Percentiles rank a stretch among this genome's conserved stretches.
phyloP scores from a whole-genome alignment of 2,888 invertebrate species.

The Apamea monoglypha region DNA sequence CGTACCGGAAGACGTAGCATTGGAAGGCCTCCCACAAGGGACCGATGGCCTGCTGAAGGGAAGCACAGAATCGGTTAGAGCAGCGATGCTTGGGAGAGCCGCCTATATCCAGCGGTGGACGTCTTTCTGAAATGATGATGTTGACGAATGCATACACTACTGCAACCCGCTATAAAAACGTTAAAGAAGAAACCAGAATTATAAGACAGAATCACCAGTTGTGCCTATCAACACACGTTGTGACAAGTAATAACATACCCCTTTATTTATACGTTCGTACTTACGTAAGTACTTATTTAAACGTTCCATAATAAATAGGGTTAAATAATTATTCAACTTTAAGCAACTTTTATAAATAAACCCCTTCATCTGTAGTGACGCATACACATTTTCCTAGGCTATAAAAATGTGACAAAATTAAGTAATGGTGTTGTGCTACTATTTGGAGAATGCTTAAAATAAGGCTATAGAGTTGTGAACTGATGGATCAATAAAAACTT shows the following conservation, averaged over 20 bases:
- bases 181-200: background rate
- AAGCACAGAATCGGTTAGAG: too few relatives aligned
- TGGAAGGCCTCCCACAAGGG: too few relatives aligned
- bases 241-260: background rate
- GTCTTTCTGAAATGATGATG: too few relatives aligned
- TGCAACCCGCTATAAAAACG: background rate
- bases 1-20: too few relatives aligned
- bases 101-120: too few relatives aligned
- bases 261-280: background rate
- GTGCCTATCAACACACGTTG: background rate
- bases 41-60: too few relatives aligned
- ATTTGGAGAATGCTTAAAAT: background rate
- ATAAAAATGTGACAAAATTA: background rate
- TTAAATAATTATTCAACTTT: too few relatives aligned
- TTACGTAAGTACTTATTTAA: too few relatives aligned
- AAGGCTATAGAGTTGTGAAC: background rate
- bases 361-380: background rate
- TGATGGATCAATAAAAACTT: background rate
- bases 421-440: too few relatives aligned
- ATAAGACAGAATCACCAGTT: background rate
- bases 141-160: background rate
- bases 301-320: background rate
- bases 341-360: background rate
- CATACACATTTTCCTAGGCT: background rate
- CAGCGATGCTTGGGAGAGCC: too few relatives aligned